These are phyloP conservation scores for Polietes domitor DNA, from an alignment of 2,888 invertebrate species.

Conservation along the genomic window DNA sequence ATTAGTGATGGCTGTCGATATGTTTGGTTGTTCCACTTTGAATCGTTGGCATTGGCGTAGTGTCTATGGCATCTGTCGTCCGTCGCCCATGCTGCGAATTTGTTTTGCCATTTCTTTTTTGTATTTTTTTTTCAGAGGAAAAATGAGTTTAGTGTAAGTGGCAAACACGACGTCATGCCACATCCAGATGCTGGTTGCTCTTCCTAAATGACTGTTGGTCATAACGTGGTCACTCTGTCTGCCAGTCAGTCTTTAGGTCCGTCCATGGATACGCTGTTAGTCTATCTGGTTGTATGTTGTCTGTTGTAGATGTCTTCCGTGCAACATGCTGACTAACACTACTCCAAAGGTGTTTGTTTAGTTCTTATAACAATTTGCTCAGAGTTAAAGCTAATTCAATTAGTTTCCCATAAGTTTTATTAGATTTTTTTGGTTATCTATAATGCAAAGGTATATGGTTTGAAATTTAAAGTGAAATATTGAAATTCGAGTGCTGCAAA, in stretches of 20 bases:
- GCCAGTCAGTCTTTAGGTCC: neutral
- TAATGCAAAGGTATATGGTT: neutral
- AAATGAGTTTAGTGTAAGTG: slow-evolving; percentile 13
- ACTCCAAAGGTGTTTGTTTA: neutral
- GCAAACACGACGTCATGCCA: slow-evolving; percentile 24
- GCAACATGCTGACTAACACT: slow-evolving; percentile 2
- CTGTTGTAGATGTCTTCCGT: neutral
- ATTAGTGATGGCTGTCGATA: neutral
- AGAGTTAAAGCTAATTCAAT: slow-evolving; percentile 18
- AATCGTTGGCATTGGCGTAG: neutral
- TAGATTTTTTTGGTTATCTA: neutral
- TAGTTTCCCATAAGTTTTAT: slow-evolving; percentile 18
- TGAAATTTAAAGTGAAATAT: neutral
- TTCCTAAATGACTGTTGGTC: slow-evolving; percentile 5
- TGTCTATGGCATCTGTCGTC: neutral
- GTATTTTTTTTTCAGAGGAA: neutral
- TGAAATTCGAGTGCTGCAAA: too few relatives aligned
- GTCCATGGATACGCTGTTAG: too few relatives aligned
- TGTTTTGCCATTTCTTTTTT: slow-evolving; percentile 22
- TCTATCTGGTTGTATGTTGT: neutral
- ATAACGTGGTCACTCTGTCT: neutral
- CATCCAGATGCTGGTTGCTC: slow-evolving; percentile 18
- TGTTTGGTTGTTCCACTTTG: neutral
- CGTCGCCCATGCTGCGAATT: slow-evolving; percentile 1
- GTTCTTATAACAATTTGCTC: neutral